Evolutionary conservation across 1,140 invertebrate species (phyloP).

Genomic region (Macrotrachela quadricornifera): DNA sequence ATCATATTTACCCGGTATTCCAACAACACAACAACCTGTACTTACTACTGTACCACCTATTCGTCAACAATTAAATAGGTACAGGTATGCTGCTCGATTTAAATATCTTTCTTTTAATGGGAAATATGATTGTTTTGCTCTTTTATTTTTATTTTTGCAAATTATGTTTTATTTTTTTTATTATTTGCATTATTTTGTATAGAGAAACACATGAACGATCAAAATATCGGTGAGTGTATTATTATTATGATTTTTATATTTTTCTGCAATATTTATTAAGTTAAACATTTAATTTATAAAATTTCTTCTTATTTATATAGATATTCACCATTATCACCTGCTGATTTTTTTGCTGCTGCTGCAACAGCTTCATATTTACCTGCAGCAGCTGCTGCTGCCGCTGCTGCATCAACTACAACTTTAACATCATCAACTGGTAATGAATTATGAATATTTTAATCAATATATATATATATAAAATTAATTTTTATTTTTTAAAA

Average conservation of each 20-base stretch:
- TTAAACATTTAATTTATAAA: too few species aligned
- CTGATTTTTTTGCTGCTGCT: not conserved
- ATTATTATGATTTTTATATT: too few species aligned
- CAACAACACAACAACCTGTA: too few species aligned
- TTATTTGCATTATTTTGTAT: conserved; percentile 35
- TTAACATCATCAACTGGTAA: not conserved
- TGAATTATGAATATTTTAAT: not conserved
- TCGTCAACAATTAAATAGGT: too few species aligned
- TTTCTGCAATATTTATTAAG: too few species aligned
- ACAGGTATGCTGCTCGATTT: not conserved
- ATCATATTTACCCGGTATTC: not conserved
- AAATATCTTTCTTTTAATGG: not conserved
- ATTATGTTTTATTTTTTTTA: not conserved
- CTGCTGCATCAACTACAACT: not conserved
- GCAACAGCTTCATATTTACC: not conserved
- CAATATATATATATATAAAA: too few species aligned
- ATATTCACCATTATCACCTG: conserved; percentile 6
- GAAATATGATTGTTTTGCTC: too few species aligned
- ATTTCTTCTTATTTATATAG: not conserved
- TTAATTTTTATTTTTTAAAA: conserved; percentile 1
- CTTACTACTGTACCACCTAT: too few species aligned
- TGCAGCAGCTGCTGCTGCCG: not conserved
- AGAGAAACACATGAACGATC: conserved; percentile 59
- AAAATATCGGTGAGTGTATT: conserved; percentile 46
- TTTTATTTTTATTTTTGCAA: too few species aligned